phyloP scores from a whole-genome alignment of 2,113 vertebrate species.

The Barbus barbus region DNA sequence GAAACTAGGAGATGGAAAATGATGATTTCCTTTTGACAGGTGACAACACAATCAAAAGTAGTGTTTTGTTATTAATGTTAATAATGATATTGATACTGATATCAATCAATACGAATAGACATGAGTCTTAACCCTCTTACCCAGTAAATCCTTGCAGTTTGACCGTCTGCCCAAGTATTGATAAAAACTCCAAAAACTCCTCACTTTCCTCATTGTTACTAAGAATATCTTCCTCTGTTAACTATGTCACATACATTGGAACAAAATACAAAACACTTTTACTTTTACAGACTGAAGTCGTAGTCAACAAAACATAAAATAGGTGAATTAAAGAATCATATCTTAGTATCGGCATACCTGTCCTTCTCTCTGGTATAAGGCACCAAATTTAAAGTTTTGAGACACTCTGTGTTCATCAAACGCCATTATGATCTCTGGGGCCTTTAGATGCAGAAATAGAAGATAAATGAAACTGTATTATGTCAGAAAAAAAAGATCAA shows the following conservation, averaged over 20 bases:
- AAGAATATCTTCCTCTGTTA: constrained; percentile 87
- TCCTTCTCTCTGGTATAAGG: constrained; percentile 75
- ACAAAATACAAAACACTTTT: neutral
- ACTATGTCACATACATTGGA: constrained; percentile 68
- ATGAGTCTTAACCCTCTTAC: too few relatives aligned
- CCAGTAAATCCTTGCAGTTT: constrained; percentile 84
- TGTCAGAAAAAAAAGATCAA: too few relatives aligned
- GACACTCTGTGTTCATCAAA: constrained; percentile 81
- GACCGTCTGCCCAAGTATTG: constrained; percentile 84
- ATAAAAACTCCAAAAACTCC: constrained; percentile 84
- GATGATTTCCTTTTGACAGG: neutral
- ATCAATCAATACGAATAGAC: neutral
- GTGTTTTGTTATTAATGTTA: neutral
- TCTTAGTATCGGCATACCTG: constrained; percentile 64
- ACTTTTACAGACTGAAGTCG: neutral
- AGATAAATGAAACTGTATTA: too few relatives aligned
- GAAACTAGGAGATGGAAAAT: constrained; percentile 71
- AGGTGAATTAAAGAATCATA: neutral
- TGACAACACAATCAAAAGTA: neutral
- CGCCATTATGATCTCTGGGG: constrained; percentile 74
- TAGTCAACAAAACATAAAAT: neutral
- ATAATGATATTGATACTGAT: neutral
- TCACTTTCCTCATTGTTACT: constrained; percentile 85
- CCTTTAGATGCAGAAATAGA: constrained; percentile 57
- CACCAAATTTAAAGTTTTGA: constrained; percentile 79